phyloP scores from a whole-genome alignment of 1,140 invertebrate genomes.

The Zaprionus lachaisei region DNA sequence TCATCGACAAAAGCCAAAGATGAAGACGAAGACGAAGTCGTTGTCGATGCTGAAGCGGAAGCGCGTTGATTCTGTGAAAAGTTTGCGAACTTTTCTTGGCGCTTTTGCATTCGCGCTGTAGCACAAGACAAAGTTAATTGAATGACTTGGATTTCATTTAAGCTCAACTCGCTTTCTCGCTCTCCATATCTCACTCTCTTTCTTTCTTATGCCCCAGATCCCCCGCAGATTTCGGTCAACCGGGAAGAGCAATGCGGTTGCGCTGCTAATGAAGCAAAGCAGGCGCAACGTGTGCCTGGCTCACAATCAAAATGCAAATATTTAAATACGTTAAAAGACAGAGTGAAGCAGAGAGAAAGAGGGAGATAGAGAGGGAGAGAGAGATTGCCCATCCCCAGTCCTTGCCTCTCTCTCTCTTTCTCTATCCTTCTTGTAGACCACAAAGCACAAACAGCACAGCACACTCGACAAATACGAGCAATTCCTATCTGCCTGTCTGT shows the following conservation, averaged over 20 bases:
- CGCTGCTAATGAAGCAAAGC: slow-evolving; percentile 67
- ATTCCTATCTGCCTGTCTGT: slow-evolving; percentile 19
- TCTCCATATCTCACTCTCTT: not conserved
- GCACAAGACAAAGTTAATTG: slow-evolving; percentile 66
- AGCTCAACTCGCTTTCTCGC: not conserved
- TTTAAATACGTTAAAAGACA: slow-evolving; percentile 56
- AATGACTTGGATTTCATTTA: slow-evolving; percentile 76
- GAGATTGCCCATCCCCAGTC: not conserved
- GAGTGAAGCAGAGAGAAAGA: not conserved
- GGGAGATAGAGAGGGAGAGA: not conserved
- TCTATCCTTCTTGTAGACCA: slow-evolving; percentile 19
- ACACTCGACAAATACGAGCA: slow-evolving; percentile 53
- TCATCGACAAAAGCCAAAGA: slow-evolving; percentile 60
- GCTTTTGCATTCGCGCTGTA: slow-evolving; percentile 55
- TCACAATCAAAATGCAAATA: slow-evolving; percentile 80
- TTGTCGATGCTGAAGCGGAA: not conserved
- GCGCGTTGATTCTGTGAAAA: slow-evolving; percentile 54
- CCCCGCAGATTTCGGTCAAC: slow-evolving; percentile 45
- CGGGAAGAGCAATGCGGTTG: slow-evolving; percentile 44
- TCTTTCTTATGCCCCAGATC: not conserved
- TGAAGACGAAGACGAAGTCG: slow-evolving; percentile 28
- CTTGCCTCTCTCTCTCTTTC: not conserved
- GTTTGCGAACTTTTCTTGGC: slow-evolving; percentile 56
- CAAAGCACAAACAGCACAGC: slow-evolving; percentile 72
- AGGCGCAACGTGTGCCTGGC: slow-evolving; percentile 43